Base-by-base conservation (phyloP, 1,140 invertebrate species). In the Armadillidium nasatum region DNA sequence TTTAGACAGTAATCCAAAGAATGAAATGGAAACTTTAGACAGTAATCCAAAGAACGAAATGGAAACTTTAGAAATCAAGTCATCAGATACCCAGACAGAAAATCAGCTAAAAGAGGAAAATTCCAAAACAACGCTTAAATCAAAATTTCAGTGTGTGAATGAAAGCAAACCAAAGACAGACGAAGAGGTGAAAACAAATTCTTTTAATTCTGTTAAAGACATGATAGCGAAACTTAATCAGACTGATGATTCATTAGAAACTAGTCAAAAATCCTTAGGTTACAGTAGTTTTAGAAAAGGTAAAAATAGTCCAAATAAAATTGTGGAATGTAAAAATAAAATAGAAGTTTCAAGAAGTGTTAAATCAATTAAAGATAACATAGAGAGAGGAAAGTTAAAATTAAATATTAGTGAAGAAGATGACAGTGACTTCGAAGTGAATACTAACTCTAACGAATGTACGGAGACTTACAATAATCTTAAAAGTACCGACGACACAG, bases 331-430 rank as follows among this genome's bases (percentile, higher is more conserved):
- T 19, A 60, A 60, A 60, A 60, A 60, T 19, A 60, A 60, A 60
- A 60, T 60, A 60, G 50, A 60, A 60, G 3, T 60, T 60, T 60
- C 50, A 19, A 60, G 50, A 60, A 60, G 50, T 60, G 50, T 60
- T 15, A 60, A 60, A 60, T 60, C 50, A 19, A 60, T 60, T 19
- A 60, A 60, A 60, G 19, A 15, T 60, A 19, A 60, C 7, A 15
- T 60, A 60, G 50, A 60, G 19, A 60, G 19, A 60, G 19, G 11
- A 60, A 60, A 60, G 50, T 15, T 19, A 60, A 60, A 60, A 13
- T 60, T 60, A 60, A 60, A 60, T 60, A 33, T 33, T 33, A 33
- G 33, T 33, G 33, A 33, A 33, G 33, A 33, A 33, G 33, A 33
- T 33, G 33, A 33, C 33, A 33, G 33, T 33, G 33, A 33, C 33